Conservation (phyloP, 2,113 vertebrate species). For the Marmota monax region DNA sequence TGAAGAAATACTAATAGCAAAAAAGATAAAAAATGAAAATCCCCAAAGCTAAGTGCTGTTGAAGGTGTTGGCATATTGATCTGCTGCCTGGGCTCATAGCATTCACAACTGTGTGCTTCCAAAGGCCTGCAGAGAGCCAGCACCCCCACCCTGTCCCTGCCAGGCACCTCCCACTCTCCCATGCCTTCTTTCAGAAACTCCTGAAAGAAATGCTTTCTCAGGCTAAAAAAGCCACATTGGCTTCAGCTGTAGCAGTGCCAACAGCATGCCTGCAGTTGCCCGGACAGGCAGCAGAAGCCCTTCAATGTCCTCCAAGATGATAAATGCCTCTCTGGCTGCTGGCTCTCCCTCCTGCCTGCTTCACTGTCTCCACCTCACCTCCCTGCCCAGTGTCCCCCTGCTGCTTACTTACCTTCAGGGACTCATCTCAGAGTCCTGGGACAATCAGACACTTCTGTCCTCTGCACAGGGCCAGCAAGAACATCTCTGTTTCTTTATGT, state of each 20-base stretch:
- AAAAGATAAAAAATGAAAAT: background rate
- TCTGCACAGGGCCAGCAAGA: slow-evolving; percentile 32
- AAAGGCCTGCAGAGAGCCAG: background rate
- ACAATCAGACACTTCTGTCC: slow-evolving; percentile 58
- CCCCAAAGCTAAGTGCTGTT: background rate
- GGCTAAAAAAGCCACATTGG: background rate
- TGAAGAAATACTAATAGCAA: background rate
- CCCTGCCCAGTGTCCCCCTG: slow-evolving; percentile 59
- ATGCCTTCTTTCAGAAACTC: background rate
- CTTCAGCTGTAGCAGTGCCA: background rate
- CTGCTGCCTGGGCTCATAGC: background rate
- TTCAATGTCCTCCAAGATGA: slow-evolving; percentile 65
- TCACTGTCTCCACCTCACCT: background rate
- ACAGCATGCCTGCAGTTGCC: background rate
- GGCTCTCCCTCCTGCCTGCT: slow-evolving; percentile 60
- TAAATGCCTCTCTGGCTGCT: slow-evolving; percentile 70
- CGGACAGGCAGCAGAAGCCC: background rate
- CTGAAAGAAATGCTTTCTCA: background rate
- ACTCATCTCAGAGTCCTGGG: slow-evolving; percentile 43
- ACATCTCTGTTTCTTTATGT: slow-evolving; percentile 71
- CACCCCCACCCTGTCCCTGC: too few relatives aligned
- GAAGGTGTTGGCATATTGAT: background rate
- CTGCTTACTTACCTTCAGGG: slow-evolving; percentile 68
- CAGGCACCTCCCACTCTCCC: background rate
- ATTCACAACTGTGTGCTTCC: background rate